Conservation (phyloP, 1,140 invertebrate genomes). For the Tetramorium simillimum region DNA sequence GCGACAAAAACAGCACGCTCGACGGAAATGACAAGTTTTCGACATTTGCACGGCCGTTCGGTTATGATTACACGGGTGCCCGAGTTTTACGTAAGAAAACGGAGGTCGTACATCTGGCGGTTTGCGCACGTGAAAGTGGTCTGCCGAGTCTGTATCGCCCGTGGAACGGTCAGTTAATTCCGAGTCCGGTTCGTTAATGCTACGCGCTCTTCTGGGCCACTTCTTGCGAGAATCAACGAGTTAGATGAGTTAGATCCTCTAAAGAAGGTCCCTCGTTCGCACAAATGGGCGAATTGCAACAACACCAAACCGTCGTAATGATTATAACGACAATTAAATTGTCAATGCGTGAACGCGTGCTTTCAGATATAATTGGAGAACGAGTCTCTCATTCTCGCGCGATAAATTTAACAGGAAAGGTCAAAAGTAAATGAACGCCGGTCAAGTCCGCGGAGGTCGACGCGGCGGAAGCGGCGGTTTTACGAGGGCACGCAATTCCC, state of each 20-base stretch:
- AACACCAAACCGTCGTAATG: not conserved
- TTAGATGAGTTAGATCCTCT: no score
- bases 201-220: slow-evolving; percentile 68
- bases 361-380: not conserved
- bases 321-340: not conserved
- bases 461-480: not conserved
- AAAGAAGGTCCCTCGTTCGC: no score
- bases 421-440: not conserved
- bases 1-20: not conserved
- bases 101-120: slow-evolving; percentile 78
- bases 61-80: slow-evolving; percentile 32
- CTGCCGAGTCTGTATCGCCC: slow-evolving; percentile 68
- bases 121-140: slow-evolving; percentile 82
- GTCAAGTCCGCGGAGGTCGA: not conserved
- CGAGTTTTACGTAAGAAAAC: slow-evolving; percentile 80
- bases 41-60: slow-evolving; percentile 45
- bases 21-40: slow-evolving; percentile 19
- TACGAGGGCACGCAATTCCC: not conserved
- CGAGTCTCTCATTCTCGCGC: not conserved
- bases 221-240: not conserved
- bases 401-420: not conserved
- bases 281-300: not conserved
- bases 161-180: slow-evolving; percentile 79
- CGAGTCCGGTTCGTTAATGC: slow-evolving; percentile 78
- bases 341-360: not conserved